Base-by-base conservation (phyloP, 2,113 vertebrate species). In the Chroicocephalus ridibundus region DNA sequence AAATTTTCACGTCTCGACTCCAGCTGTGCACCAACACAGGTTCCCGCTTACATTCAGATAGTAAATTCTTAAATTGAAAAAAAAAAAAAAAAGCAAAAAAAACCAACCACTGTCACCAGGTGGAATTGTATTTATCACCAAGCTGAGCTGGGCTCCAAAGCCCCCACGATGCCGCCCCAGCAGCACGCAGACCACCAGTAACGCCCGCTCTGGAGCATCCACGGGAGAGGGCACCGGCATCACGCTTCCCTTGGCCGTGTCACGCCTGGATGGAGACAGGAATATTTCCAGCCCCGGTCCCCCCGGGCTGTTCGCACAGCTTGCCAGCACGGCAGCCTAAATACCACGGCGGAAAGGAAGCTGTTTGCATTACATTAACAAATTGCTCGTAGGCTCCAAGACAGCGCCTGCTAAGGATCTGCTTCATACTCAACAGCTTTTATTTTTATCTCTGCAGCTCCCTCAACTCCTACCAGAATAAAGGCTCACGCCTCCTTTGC, bases 231-330 rank as follows among this genome's bases (percentile, higher is more conserved):
- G 25, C 9, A 47, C 42, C n/a, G 9, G 42, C 38, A 42, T 13
- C 29, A 7, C 4, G 0, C 11, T 40, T n/a, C 40, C 42, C 32
- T 36, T 8, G 49, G 2, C 21, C 6, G 1, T 1, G 17, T 55
- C 38, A 75, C 8, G 13, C 57, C 75, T 32, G 65, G 10, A 55
- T 38, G 68, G 46, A 78, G 26, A 52, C 19, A 66, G 24, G 44
- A 65, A 49, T 6, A 6, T 13, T 80, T 66, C 57, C 42, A 89
- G 49, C 34, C 57, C 70, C 7, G 0, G 13, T 54, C 25, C 25
- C 49, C 11, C 3, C 17, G 25, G 34, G 49, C 83, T 90, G 52
- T 31, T 91, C 36, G 5, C 82, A 52, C 38, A 81, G 34, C 44
- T n/a, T 79, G 34, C 42, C 69, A 66, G 58, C 21, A 34, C 25